Evolutionary conservation across 2,888 invertebrate species (phyloP), one percentile per base, ranked within the genome.

Genomic region (Chymomyza caudatula): DNA sequence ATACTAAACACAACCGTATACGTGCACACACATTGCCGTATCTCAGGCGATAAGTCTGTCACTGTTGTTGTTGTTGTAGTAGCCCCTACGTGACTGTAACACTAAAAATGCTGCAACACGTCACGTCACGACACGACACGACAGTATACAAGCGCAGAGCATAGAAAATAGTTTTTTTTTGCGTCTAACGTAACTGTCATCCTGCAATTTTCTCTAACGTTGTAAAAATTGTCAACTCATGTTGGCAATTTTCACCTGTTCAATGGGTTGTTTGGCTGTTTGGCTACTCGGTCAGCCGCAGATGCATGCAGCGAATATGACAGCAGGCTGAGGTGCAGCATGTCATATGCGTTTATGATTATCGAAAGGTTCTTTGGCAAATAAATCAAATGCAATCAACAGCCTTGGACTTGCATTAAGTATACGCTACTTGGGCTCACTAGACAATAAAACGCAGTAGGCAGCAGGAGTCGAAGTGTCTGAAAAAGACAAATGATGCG

Each of bases 311-410:
- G 47, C 19, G n/a, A 17, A 19, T 47, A 47, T 47, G 47, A 47
- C 17, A 47, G 13, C 13, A 19, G 55, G 51, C 42, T 66, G 66
- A 43, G 64, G 66, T 74, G 57, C 55, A 63, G 65, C 65, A 76
- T 69, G 73, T 67, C 77, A 79, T 77, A 85, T 83, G 78, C 84
- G 81, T 86, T 80, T 80, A 84, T 80, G 85, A 86, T 80, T 80
- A 77, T 85, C 78, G 84, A 71, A 76, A 74, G 84, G 86, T 86
- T 71, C 77, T 69, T 67, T 67, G 69, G 68, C 84, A 84, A 75
- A 86, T 81, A 81, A 86, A 86, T 81, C 86, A 81, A 83, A 85
- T 83, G 85, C 78, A 77, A 86, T 80, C 86, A 84, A 71, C 78
- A 79, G 79, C 65, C 69, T 63, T 20, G 51, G 20, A 11, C 51